Conservation (phyloP, 2,113 vertebrate species). For the Nettapus auritus region DNA sequence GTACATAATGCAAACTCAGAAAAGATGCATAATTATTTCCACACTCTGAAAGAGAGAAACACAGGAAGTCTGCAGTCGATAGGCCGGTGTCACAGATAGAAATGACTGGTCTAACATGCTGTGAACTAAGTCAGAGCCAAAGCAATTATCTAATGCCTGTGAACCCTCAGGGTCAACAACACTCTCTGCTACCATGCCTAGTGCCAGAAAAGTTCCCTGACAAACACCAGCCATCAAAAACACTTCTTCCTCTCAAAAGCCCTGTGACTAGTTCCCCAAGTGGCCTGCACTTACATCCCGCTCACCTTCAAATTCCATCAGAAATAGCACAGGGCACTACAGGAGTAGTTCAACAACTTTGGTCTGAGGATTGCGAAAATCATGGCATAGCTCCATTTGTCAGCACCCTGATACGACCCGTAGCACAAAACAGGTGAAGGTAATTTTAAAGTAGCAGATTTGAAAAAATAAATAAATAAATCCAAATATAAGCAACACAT, state of each 20-base stretch:
- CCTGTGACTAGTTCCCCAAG: not conserved
- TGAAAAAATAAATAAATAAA: not conserved
- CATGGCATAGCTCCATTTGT: not conserved
- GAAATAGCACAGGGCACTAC: not conserved
- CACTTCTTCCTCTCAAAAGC: slow-evolving; percentile 5
- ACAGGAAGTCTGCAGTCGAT: slow-evolving; percentile 57
- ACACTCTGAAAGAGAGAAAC: not conserved
- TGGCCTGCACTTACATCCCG: not conserved
- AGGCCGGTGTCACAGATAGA: slow-evolving; percentile 41
- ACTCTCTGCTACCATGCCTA: not conserved
- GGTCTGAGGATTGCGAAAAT: not conserved
- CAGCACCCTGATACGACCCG: not conserved
- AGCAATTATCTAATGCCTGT: slow-evolving; percentile 34
- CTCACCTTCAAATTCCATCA: not conserved
- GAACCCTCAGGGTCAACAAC: slow-evolving; percentile 2
- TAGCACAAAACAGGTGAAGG: not conserved
- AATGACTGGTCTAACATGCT: slow-evolving; percentile 44
- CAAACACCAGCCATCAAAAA: slow-evolving; percentile 33
- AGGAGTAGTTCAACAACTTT: not conserved
- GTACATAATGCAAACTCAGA: not conserved
- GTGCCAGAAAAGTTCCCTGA: slow-evolving; percentile 31
- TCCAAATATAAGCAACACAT: not conserved
- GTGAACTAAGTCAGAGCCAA: slow-evolving; percentile 35
- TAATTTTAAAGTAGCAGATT: not conserved
- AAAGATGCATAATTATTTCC: slow-evolving; percentile 57